Base-by-base conservation (phyloP, 1,140 invertebrate species). In the Zaprionus gabonicus region DNA sequence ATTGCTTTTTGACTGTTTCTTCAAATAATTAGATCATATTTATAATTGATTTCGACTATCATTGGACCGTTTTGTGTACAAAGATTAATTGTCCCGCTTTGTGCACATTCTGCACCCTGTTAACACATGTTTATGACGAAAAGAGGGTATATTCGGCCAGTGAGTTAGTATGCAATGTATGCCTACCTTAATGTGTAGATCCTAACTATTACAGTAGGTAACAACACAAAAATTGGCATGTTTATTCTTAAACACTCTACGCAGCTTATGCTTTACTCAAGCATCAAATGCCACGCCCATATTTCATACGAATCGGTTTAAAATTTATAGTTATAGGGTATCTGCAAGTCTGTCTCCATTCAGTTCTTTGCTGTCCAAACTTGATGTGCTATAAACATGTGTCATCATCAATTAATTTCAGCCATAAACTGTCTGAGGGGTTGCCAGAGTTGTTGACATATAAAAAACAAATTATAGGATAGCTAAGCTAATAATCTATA, bases 361-460 rank as follows among this genome's bases (percentile, higher is more conserved):
- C 20, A 51, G 10, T 20, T 51, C 3, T 23, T 23, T 3, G 10
- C 20, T 25, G 46, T 51, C 46, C 46, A 25, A 51, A 51, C 9
- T 51, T 51, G 46, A 51, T 31, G 58, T 53, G 53, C 17, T 68
- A 72, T 36, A 78, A 73, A 65, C 53, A 82, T 70, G 73, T 85
- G 82, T 85, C 82, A 85, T 85, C 82, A 76, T 76, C 78, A 86
- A 85, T 85, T 86, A 85, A 85, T 82, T 85, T 69, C 67, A 56
- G 46, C 63, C 72, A 38, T 76, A 59, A 75, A 41, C 69, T 53
- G 57, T 44, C 58, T 49, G 66, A 56, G 57, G 57, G 60, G 59
- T 17, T 68, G 71, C 56, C 69, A 49, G 64, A 72, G 53, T 53
- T n/a, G 20, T 55, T 74, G 49, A 60, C 49, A 66, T 70, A 36